Base-by-base conservation (phyloP, 2,113 vertebrate genomes). In the Paramormyrops kingsleyae region DNA sequence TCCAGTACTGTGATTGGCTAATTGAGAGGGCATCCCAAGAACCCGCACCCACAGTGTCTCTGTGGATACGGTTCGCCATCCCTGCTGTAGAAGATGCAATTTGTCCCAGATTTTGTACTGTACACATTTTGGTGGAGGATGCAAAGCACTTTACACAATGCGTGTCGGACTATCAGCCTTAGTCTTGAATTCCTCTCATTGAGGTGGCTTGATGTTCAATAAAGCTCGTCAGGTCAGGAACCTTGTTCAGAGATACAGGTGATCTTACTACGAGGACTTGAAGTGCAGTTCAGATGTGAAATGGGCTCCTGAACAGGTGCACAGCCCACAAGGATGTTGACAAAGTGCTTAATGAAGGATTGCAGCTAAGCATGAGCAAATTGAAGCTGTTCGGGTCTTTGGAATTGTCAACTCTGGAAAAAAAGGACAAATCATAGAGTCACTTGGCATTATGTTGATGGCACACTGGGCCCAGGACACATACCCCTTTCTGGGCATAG, bases 391-490 rank as follows among this genome's bases (percentile, higher is more conserved):
- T 56, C 46, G 56, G 47, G 52, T 86, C 10, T 86, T 27, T 5
- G 17, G 21, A n/a, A n/a, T 17, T 24, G 87, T 88, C 87, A 66
- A n/a, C 35, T 42, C 8, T 44, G 35, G 62, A 5, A 12, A 62
- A 52, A 62, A 21, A 6, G 74, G 35, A 44, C 47, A 52, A 35
- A 46, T 12, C 2, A 19, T 19, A 24, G 27, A 52, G 53, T 47
- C 62, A 44, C 50, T 31, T 80, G 85, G 35, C 59, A 10, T n/a
- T 70, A n/a, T 52, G 52, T 44, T 88, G 87, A 77, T 9, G 49
- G 89, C 91, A 90, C 10, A 46, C 85, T 52, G 47, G 91, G 90
- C 91, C 91, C 88, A 84, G 70, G 89, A 62, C 39, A 85, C 47
- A 77, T 89, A 56, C 21, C 74, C 39, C 85, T 46, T 88, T 89